A percentile compares a stretch with the other conserved stretches of the same genome.
Conservation (phyloP, 35 echinoderm and acorn worm species). For the Nesometra sesokonis region DNA sequence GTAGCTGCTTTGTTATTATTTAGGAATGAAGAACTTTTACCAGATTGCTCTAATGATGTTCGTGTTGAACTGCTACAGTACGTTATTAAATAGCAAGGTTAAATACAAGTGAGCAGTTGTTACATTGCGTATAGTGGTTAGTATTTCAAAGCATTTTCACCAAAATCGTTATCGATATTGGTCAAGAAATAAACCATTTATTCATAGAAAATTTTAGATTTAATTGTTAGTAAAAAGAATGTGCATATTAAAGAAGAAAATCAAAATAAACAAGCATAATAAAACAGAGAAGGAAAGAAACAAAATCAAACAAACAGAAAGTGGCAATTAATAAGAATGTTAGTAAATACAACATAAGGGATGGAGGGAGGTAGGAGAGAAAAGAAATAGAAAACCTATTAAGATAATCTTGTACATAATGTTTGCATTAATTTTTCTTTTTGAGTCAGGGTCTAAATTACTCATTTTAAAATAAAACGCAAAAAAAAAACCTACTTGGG, state of each 20-base stretch:
- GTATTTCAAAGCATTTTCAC: background rate
- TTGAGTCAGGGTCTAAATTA: background rate
- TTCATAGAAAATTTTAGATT: background rate
- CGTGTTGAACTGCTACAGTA: background rate
- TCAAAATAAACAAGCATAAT: background rate
- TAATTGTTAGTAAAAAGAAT: background rate
- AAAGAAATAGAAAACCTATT: background rate
- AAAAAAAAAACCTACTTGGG: background rate
- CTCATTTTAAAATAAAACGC: background rate
- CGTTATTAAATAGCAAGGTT: background rate
- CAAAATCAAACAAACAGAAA: background rate
- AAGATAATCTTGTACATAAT: background rate
- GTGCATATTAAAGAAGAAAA: background rate
- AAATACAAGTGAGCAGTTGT: background rate
- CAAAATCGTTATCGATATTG: background rate
- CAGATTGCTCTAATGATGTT: background rate
- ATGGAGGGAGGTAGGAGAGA: background rate
- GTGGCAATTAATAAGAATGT: background rate
- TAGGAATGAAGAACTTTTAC: background rate
- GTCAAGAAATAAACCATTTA: background rate
- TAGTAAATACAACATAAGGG: background rate
- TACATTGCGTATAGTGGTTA: background rate
- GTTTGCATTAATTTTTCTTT: background rate
- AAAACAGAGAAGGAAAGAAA: background rate
- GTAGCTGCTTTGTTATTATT: constrained; percentile 87